phyloP scores from a whole-genome alignment of 2,888 invertebrate genomes.

The Microplitis deprimator region DNA sequence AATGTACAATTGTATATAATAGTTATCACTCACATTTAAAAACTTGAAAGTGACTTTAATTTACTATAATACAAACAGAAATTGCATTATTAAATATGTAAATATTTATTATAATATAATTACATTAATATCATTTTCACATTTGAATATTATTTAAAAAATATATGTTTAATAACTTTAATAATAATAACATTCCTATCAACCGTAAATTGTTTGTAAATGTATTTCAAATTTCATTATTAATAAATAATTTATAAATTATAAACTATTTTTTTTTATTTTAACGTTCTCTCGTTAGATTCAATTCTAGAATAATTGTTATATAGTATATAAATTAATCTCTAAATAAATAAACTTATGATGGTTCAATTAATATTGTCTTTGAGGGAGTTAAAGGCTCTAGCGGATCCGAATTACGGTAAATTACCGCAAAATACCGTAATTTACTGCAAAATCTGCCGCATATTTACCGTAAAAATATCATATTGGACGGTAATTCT shows the following conservation, averaged over 20 bases:
- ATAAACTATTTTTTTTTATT: neutral
- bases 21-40: constrained; percentile 5
- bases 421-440: too few relatives aligned
- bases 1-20: constrained; percentile 14
- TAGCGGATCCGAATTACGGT: too few relatives aligned
- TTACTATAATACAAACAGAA: neutral
- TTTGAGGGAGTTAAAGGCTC: too few relatives aligned
- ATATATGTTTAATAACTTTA: neutral
- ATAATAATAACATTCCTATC: constrained; percentile 4
- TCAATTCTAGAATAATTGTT: too few relatives aligned
- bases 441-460: too few relatives aligned
- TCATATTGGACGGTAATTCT: too few relatives aligned
- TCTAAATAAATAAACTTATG: too few relatives aligned
- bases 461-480: too few relatives aligned
- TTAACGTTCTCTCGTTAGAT: too few relatives aligned
- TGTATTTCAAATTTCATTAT: neutral
- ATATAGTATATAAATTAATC: too few relatives aligned
- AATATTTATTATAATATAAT: constrained; percentile 1
- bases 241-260: neutral
- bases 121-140: neutral
- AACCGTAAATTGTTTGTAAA: neutral
- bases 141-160: neutral
- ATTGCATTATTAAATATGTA: neutral
- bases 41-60: constrained; percentile 9
- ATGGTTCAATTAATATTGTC: too few relatives aligned